Percentiles rank a stretch among this genome's conserved stretches.
These are phyloP conservation scores for Craseonycteris thonglongyai DNA, from an alignment of 2,113 vertebrate species.

Conservation along the genomic window DNA sequence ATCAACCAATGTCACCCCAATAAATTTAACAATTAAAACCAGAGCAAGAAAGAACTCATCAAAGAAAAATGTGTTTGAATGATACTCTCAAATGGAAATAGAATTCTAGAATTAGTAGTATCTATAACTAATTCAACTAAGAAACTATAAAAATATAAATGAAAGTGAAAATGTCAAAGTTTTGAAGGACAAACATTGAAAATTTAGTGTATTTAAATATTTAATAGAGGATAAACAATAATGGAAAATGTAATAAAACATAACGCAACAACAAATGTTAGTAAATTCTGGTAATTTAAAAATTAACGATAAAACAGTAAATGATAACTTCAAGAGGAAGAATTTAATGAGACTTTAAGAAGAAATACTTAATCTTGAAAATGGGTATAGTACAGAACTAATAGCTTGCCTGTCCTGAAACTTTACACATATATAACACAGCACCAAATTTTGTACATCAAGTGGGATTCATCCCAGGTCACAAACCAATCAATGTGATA, in stretches of 20 bases:
- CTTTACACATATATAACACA: not conserved
- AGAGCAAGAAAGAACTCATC: too few species aligned
- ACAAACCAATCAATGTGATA: too few species aligned
- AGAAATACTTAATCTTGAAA: not conserved
- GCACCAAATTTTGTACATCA: not conserved
- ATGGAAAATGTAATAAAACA: not conserved
- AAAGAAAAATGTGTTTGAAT: not conserved
- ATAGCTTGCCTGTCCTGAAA: not conserved
- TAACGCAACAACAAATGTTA: not conserved
- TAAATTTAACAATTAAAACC: too few species aligned
- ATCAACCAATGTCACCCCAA: too few species aligned
- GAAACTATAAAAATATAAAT: not conserved
- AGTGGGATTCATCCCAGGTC: too few species aligned
- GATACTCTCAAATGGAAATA: not conserved
- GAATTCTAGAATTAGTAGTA: not conserved
- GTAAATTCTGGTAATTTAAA: not conserved
- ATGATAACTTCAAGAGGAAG: not conserved
- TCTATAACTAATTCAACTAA: not conserved
- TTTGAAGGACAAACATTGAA: not conserved
- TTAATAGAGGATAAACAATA: not conserved
- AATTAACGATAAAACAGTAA: not conserved
- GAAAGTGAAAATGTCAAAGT: not conserved
- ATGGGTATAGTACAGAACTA: not conserved
- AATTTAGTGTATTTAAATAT: not conserved
- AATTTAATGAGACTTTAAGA: not conserved